Evolutionary conservation across 2,113 vertebrate species (phyloP), one percentile per base, ranked within the genome.

Genomic region (Fukomys damarensis): DNA sequence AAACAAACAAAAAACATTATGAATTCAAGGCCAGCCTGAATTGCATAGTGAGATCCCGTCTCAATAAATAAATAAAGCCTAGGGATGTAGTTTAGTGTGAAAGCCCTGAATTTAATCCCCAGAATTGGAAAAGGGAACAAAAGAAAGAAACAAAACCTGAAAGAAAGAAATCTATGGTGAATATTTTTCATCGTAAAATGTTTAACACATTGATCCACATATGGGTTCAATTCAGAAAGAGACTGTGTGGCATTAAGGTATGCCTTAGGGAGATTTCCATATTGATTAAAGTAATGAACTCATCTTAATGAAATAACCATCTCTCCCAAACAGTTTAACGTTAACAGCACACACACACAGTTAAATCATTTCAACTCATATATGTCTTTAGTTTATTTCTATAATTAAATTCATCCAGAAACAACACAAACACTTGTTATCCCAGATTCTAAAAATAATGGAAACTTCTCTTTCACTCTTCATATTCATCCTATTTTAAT

Each of bases 361-460:
- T 7, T 90, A 49, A 96, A 61, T 68, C 82, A 86, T 86, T 43
- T 83, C 66, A 96, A 41, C 13, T 95, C 35, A 66, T 66, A 1
- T 56, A 68, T 38, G 8, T 63, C 49, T 95, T 96, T 86, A 91
- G 88, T 82, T 94, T 68, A 56, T 82, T 95, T 20, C 56, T 95
- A 93, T 56, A 95, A 85, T 41, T 59, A 56, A 96, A 84, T 96
- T 88, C 91, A n/a, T n/a, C n/a, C n/a, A n/a, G n/a, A 85, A 89
- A 17, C 32, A 61, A 82, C 24, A 70, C 54, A 96, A 96, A 88
- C 70, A 68, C 26, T 70, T 85, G 41, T 65, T 80, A 72, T 85
- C 52, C 22, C 59, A 65, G 13, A 41, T n/a, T 95, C 95, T 91
- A 85, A 80, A 93, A 93, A 59, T 66, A 88, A 77, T 20, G 32